A percentile compares a stretch with the other conserved stretches of the same genome.
Evolutionary conservation across 2,888 invertebrate species (phyloP).

Genomic region (Spilosoma lubricipeda): DNA sequence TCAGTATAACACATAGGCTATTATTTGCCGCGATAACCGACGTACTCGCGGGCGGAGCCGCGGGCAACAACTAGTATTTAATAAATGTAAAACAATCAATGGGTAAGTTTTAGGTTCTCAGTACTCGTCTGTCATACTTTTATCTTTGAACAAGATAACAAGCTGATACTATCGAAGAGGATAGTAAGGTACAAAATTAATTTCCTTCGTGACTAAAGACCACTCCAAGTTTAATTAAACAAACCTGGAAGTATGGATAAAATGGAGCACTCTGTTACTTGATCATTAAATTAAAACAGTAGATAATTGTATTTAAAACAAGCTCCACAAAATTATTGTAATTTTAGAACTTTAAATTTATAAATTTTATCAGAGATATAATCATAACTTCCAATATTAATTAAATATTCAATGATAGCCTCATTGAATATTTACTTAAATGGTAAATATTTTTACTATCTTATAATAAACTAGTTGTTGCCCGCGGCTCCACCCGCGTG

Average conservation of each 20-base stretch:
- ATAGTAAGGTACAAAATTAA: not conserved
- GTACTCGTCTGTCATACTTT: not conserved
- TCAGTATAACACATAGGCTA: too few species aligned
- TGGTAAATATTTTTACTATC: conserved; percentile 17
- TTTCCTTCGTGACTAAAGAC: not conserved
- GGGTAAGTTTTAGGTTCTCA: not conserved
- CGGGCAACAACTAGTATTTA: too few species aligned
- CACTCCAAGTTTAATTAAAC: not conserved
- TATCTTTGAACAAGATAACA: not conserved
- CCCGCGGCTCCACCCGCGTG: too few species aligned
- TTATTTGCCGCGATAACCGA: too few species aligned
- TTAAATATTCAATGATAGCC: conserved; percentile 27
- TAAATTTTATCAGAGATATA: conserved; percentile 15
- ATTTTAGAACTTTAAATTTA: conserved; percentile 11
- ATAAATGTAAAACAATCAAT: not conserved
- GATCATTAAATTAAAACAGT: conserved; percentile 10
- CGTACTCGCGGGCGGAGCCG: too few species aligned
- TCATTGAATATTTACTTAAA: conserved; percentile 20
- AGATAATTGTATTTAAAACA: not conserved
- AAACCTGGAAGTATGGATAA: not conserved
- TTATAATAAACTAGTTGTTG: too few species aligned
- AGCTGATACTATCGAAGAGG: not conserved
- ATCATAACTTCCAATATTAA: conserved; percentile 22
- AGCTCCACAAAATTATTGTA: conserved; percentile 8
- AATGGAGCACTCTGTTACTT: not conserved